Evolutionary conservation across 2,113 vertebrate species (phyloP).

Genomic region (Otus sunia): DNA sequence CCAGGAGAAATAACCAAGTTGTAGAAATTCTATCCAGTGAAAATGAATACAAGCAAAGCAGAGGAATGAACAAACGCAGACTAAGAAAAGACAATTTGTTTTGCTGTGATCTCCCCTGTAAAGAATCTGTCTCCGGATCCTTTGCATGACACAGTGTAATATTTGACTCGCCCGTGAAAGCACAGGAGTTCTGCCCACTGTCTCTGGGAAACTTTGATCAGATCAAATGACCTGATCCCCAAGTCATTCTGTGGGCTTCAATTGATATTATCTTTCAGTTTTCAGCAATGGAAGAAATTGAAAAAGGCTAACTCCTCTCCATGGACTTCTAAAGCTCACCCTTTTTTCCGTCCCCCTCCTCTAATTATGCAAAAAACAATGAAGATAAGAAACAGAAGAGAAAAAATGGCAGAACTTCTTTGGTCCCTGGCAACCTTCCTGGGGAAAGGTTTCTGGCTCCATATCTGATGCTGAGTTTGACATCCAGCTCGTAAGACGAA

Average conservation of each 20-base stretch:
- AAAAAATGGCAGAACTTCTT: neutral
- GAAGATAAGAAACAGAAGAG: neutral
- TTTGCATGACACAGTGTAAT: neutral
- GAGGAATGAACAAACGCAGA: neutral
- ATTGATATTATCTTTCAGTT: neutral
- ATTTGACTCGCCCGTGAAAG: neutral
- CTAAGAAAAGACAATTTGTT: neutral
- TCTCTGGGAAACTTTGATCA: neutral
- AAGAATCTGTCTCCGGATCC: neutral
- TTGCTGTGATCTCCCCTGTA: neutral
- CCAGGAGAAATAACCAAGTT: neutral
- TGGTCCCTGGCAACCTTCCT: fast-evolving
- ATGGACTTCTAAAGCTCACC: neutral
- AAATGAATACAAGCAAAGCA: neutral
- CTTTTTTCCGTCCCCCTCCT: neutral
- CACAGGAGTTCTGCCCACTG: neutral
- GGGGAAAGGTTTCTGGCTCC: neutral
- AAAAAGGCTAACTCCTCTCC: neutral
- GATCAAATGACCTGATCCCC: neutral
- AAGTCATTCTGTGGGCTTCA: neutral
- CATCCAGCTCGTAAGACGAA: neutral
- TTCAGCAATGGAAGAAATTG: neutral
- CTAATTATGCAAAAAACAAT: neutral
- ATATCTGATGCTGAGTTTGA: neutral
- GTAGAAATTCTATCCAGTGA: neutral